Evolutionary conservation across 37 sponge, comb jelly and placozoan species (phyloP), one percentile per base, ranked within the genome.

Genomic region (Oopsacas minuta): DNA sequence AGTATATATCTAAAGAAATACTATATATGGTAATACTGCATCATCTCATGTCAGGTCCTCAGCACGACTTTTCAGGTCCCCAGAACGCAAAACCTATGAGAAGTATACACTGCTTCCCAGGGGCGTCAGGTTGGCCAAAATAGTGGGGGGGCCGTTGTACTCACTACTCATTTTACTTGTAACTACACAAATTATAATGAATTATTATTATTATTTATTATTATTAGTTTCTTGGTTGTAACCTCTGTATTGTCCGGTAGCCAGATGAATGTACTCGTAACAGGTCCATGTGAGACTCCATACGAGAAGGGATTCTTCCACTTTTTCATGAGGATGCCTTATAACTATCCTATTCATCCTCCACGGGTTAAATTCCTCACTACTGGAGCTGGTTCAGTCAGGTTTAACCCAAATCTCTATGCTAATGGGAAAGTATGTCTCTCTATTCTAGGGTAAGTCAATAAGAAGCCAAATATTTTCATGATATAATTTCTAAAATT

Each of bases 281-380:
- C 86, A 35, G 95, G 95, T 42, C 95, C 95, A 0, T 89, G 89
- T 87, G 93, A 92, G 30, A 94, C 95, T 34, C 95, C 95, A 3
- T 94, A 94, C 81, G 95, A 94, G 83, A 91, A 91, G 52, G 95
- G 95, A 0, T 88, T 92, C 91, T 94, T 94, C 81, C 91, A 94
- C 37, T 94, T 91, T 46, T 37, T 87, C 38, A 36, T 94, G 39
- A 88, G 93, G 0, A 90, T 92, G 75, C 95, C 95, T 35, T 90
- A 90, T 36, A 89, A 82, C 52, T 94, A 94, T 82, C 93, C 95
- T 37, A 82, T 87, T 37, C 32, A 28, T 0, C 87, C 95, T 15
- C 95, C 95, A 0, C 39, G 93, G 22, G 92, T 94, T 7, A 87
- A 83, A 32, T 88, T 94, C 83, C 37, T 92, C 83, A 94, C 95